Evolutionary conservation across 1,140 invertebrate genomes (phyloP), one percentile per base, ranked within the genome.

Genomic region (Dufourea novaeangliae): DNA sequence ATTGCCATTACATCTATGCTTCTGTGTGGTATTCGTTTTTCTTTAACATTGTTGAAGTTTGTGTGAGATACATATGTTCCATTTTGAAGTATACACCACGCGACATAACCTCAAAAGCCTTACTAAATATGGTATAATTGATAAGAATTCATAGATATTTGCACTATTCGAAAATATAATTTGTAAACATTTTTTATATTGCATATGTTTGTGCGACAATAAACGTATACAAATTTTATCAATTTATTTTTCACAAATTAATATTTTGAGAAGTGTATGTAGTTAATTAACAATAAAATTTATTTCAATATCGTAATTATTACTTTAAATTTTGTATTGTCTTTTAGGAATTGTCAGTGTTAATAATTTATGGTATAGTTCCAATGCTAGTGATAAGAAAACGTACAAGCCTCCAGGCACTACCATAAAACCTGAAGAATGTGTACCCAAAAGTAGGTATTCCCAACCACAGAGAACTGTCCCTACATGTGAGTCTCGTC

Each of bases 371-470:
- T 84, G 83, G 41, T 84, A 88, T 72, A 88, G 79, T 64, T 87
- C 67, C 32, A 79, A 87, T 68, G 64, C 67, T 67, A 85, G 83
- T 44, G 77, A 83, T 52, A 83, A 87, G 57, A 87, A 83, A 50
- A 69, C 85, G n/a, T 77, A 61, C 11, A 88, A 80, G 67, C 25
- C 78, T 70, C 29, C 70, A 29, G 89, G 88, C 3, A 77, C 73
- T 17, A 90, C 89, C n/a, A 72, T 87, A 17, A 89, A 78, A 63
- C 88, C 88, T 17, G 90, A 91, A 52, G 90, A 91, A 87, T 90
- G 90, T 77, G 11, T 84, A 54, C 87, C 90, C 22, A 81, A 86
- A 71, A 59, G 41, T 64, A 84, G 22, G 70, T 70, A 66, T 82
- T 79, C 22, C 1, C 77, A 81, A 70, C 57, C 79, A 64, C 80